phyloP scores from a whole-genome alignment of 2,888 invertebrate genomes.

The Pammene aurita region DNA sequence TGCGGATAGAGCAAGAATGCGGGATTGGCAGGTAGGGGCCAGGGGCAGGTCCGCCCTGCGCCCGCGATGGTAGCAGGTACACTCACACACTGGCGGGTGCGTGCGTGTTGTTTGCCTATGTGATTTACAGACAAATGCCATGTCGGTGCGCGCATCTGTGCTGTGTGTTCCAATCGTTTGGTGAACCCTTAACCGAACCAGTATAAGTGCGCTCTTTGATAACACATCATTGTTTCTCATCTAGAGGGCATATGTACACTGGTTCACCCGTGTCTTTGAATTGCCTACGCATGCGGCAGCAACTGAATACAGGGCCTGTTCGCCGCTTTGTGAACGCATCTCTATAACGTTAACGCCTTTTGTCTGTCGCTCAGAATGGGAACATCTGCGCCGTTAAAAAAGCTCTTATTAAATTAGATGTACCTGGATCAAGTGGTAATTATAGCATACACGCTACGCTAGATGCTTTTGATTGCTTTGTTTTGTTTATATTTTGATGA shows the following conservation, averaged over 20 bases:
- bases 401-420: slow-evolving; percentile 59
- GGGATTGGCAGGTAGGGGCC: slow-evolving; percentile 73
- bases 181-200: background rate
- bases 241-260: background rate
- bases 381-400: slow-evolving; percentile 71
- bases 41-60: slow-evolving; percentile 63
- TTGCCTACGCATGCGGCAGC: background rate
- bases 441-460: slow-evolving; percentile 52
- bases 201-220: background rate
- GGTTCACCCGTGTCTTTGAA: background rate
- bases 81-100: slow-evolving; percentile 50
- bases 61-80: slow-evolving; percentile 55
- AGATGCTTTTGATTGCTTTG: slow-evolving; percentile 58
- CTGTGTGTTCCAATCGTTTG: background rate
- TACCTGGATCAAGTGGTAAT: slow-evolving; percentile 62
- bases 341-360: slow-evolving; percentile 73
- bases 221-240: background rate
- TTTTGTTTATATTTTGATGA: slow-evolving; percentile 59
- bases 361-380: slow-evolving; percentile 62
- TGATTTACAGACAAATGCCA: slow-evolving; percentile 80
- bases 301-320: slow-evolving; percentile 2
- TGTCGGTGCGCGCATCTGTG: slow-evolving; percentile 72
- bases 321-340: slow-evolving; percentile 66
- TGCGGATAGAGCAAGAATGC: slow-evolving; percentile 76
- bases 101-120: slow-evolving; percentile 65